Conservation (phyloP, 2,797 vertebrate species). For the Tolypeutes matacus region DNA sequence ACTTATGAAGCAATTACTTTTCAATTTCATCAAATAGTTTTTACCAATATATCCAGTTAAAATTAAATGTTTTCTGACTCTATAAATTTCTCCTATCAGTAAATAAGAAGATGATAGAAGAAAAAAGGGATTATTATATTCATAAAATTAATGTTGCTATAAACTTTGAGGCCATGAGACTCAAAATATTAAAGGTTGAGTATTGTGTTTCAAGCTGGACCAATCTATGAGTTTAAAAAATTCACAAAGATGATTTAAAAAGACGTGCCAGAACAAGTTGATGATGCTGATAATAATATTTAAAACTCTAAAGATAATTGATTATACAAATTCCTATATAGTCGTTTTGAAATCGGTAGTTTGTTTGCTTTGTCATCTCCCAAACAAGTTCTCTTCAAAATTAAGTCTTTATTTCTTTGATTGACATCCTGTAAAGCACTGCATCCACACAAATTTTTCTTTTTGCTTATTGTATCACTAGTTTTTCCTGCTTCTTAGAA, state of each 20-base stretch:
- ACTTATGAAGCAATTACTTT: constrained; percentile 4
- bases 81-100: neutral
- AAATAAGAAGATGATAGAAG: constrained; percentile 14
- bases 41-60: neutral
- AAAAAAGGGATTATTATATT: neutral
- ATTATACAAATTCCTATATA: neutral
- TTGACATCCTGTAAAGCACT: neutral
- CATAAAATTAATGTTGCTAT: neutral
- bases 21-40: neutral
- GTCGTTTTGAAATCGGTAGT: neutral
- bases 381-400: neutral
- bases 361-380: neutral
- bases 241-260: constrained; percentile 26
- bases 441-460: neutral
- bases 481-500: too few species aligned
- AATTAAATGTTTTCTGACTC: neutral
- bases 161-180: neutral
- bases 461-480: neutral
- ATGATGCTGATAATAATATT: neutral
- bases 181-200: neutral
- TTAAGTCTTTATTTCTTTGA: neutral
- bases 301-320: neutral
- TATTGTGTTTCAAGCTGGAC: neutral
- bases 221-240: neutral
- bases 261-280: neutral